These are phyloP conservation scores for Ametastegia equiseti DNA, from an alignment of 2,888 invertebrate species.

Conservation along the genomic window DNA sequence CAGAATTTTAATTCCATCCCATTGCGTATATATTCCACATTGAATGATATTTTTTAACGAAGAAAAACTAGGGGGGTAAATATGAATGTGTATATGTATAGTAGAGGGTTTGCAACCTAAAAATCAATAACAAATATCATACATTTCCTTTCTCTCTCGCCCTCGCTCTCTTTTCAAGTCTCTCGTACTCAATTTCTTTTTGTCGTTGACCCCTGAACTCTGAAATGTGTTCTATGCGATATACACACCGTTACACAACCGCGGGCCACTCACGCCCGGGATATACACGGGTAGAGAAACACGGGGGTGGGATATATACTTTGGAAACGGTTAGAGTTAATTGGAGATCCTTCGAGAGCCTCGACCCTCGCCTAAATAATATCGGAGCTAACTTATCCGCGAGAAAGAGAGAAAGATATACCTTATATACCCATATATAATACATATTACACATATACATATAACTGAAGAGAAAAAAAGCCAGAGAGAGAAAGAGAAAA, in stretches of 20 bases:
- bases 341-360: constrained; percentile 43
- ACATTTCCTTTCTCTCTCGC: neutral
- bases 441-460: too few relatives aligned
- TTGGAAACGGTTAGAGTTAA: constrained; percentile 47
- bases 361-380: constrained; percentile 32
- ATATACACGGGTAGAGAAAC: neutral
- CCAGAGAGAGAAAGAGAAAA: neutral
- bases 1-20: too few relatives aligned
- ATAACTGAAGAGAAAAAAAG: neutral
- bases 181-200: constrained; percentile 19
- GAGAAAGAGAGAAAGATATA: neutral
- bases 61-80: neutral
- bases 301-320: neutral
- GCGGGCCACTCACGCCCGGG: neutral
- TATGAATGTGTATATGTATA: too few relatives aligned
- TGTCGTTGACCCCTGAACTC: constrained; percentile 37
- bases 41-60: too few relatives aligned
- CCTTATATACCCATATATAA: too few relatives aligned
- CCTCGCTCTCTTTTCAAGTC: neutral
- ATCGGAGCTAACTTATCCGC: neutral
- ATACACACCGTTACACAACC: constrained; percentile 11
- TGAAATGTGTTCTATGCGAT: constrained; percentile 28
- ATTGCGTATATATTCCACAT: too few relatives aligned
- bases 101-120: neutral
- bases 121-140: constrained; percentile 24